Evolutionary conservation across 2,797 vertebrate species (phyloP).

Genomic region (Delichon dasypus): DNA sequence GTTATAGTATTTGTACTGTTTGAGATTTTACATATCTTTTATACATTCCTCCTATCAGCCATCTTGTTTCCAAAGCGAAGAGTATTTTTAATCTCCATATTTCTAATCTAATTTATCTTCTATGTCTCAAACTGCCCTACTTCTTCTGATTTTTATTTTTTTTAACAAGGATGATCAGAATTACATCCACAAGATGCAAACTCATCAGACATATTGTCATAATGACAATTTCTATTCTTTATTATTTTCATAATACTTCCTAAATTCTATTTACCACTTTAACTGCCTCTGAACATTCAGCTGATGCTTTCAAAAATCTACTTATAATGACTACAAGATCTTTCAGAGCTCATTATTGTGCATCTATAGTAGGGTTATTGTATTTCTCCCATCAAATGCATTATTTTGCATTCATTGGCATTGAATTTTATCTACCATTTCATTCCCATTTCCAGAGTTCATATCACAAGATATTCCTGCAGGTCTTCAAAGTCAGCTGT

Average conservation of each 20-base stretch:
- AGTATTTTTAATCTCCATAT: neutral
- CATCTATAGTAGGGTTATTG: neutral
- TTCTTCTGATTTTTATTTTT: neutral
- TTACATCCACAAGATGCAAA: neutral
- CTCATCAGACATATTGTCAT: neutral
- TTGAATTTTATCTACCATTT: constrained; percentile 16
- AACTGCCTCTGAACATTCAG: constrained; percentile 10
- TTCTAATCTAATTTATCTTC: neutral
- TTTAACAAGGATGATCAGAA: neutral
- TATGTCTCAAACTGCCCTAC: neutral
- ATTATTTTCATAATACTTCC: constrained; percentile 20
- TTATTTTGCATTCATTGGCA: constrained; percentile 30
- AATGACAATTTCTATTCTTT: neutral
- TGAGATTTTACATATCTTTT: neutral
- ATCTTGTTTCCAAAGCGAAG: neutral
- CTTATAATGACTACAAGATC: constrained; percentile 5
- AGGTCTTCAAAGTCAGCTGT: neutral
- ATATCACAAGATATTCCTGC: neutral
- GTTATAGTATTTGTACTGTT: neutral
- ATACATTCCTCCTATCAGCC: neutral
- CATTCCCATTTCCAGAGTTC: constrained; percentile 12
- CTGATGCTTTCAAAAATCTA: constrained; percentile 37
- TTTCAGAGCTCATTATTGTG: constrained; percentile 13
- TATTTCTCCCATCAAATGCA: neutral
- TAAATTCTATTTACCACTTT: constrained; percentile 29